phyloP scores from a whole-genome alignment of 2,113 vertebrate species.

The Bombycilla garrulus region DNA sequence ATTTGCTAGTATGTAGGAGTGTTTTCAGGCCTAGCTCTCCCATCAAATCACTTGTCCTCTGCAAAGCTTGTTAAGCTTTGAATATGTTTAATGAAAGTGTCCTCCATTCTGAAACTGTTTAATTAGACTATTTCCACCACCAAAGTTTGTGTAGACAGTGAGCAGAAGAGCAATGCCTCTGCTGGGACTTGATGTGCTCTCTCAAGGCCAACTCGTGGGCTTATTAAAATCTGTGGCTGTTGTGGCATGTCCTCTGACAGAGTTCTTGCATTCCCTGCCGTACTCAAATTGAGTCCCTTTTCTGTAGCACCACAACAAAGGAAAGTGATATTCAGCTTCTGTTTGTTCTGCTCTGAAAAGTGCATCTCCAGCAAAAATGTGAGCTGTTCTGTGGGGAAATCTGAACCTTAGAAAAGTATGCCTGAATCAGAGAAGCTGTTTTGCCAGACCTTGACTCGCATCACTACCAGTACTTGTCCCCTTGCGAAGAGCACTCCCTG shows the following conservation, averaged over 20 bases:
- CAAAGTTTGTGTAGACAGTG: not conserved
- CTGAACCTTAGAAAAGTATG: not conserved
- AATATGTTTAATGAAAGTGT: not conserved
- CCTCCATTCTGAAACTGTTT: not conserved
- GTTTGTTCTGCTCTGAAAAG: not conserved
- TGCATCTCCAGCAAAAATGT: not conserved
- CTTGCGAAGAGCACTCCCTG: not conserved
- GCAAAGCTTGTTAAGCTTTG: not conserved
- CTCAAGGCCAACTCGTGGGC: not conserved
- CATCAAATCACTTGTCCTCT: not conserved
- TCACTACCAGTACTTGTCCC: not conserved
- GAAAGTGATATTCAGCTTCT: not conserved
- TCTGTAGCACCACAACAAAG: not conserved
- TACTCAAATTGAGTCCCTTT: not conserved
- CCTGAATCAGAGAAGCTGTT: slow-evolving; percentile 16
- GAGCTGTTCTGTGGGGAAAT: not conserved
- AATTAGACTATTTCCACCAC: not conserved
- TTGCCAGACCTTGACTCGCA: not conserved
- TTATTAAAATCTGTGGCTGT: not conserved
- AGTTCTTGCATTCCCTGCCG: not conserved
- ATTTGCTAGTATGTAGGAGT: not conserved
- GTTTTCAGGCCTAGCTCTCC: not conserved
- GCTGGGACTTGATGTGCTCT: not conserved
- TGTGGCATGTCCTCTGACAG: not conserved
- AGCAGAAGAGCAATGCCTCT: not conserved